These are phyloP conservation scores for Halcyon leucocephala DNA, from an alignment of 2,797 vertebrate genomes.

Conservation along the genomic window DNA sequence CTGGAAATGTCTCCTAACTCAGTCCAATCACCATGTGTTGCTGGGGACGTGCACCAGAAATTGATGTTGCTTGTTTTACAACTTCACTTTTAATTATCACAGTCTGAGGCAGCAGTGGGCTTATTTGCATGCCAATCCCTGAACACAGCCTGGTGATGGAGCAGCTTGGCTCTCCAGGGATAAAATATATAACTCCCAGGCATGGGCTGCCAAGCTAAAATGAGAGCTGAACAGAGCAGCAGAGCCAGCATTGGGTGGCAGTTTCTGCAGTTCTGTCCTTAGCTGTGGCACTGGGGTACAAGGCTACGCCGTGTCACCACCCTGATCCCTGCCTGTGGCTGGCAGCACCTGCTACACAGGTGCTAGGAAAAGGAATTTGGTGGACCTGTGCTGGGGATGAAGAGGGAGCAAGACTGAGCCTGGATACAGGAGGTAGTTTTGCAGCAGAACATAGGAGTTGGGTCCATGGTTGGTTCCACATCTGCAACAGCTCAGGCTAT, in stretches of 20 bases:
- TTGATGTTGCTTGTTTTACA: constrained; percentile 66
- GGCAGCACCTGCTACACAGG: not conserved
- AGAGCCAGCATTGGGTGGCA: not conserved
- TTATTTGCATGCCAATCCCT: constrained; percentile 60
- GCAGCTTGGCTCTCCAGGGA: not conserved
- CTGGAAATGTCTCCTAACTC: constrained; percentile 46
- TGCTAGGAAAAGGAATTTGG: not conserved
- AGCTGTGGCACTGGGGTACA: not conserved
- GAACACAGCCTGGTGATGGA: constrained; percentile 14
- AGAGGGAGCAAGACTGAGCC: not conserved
- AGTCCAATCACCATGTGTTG: constrained; percentile 57
- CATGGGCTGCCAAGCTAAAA: not conserved
- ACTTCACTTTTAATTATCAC: constrained; percentile 64
- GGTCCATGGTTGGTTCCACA: rapidly evolving
- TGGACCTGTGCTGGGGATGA: not conserved
- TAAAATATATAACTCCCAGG: not conserved
- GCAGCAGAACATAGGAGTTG: not conserved
- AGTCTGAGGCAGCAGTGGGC: constrained; percentile 40
- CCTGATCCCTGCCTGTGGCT: rapidly evolving
- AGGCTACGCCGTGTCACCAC: not conserved
- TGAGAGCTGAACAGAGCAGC: not conserved
- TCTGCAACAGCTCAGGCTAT: not conserved
- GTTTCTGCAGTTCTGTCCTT: not conserved
- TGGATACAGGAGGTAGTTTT: not conserved
- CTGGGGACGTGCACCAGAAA: constrained; percentile 54